A percentile compares a stretch with the other conserved stretches of the same genome.
Conservation (phyloP, 1,140 invertebrate genomes). For the Drosophila repletoides region DNA sequence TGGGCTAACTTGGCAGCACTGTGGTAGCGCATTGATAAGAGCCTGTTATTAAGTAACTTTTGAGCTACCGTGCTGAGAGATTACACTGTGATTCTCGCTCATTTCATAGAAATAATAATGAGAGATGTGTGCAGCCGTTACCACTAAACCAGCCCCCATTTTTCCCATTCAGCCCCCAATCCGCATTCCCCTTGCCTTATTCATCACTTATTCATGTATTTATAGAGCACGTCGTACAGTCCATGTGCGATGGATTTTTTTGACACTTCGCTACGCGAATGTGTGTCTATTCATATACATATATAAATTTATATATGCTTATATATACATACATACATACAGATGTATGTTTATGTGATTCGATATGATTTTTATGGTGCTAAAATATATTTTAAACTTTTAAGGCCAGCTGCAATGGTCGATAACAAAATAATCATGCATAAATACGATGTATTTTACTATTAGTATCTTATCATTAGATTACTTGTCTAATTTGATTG, state of each 20-base stretch:
- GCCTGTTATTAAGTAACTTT: too few species aligned
- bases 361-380: constrained; percentile 15
- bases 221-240: constrained; percentile 62
- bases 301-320: background rate
- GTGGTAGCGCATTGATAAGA: too few species aligned
- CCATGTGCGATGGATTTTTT: constrained; percentile 69
- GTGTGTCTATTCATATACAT: background rate
- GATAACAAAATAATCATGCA: constrained; percentile 16
- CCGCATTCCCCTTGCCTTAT: constrained; percentile 25
- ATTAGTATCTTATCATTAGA: constrained; percentile 40
- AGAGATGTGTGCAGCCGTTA: constrained; percentile 32
- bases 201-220: constrained; percentile 58
- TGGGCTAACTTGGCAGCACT: too few species aligned
- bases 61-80: too few species aligned
- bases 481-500: constrained; percentile 37
- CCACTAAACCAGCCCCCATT: constrained; percentile 6
- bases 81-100: constrained; percentile 13
- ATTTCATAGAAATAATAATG: constrained; percentile 15
- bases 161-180: background rate
- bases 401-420: constrained; percentile 11
- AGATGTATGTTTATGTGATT: constrained; percentile 12
- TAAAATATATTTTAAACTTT: constrained; percentile 9
- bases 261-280: constrained; percentile 42
- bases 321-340: constrained; percentile 12
- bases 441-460: constrained; percentile 13